These are phyloP conservation scores for Himantopus leucocephalus DNA, from an alignment of 2,113 vertebrate species.

Conservation along the genomic window DNA sequence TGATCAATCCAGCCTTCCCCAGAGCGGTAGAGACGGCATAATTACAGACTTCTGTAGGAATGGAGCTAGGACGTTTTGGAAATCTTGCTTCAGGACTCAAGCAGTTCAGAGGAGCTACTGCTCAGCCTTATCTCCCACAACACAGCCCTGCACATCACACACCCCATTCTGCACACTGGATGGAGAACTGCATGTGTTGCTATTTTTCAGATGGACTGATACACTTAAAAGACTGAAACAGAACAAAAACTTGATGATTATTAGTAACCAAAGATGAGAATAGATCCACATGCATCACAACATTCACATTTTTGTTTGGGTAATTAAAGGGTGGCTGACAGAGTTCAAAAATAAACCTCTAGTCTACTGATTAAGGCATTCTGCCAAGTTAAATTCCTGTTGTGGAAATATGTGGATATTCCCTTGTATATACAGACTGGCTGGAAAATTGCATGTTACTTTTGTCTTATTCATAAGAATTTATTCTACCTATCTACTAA, in stretches of 20 bases:
- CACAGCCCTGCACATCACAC: not conserved
- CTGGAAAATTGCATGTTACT: not conserved
- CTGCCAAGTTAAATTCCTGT: not conserved
- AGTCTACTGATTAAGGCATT: not conserved
- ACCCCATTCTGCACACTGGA: fast-evolving
- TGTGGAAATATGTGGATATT: not conserved
- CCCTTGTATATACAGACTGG: not conserved
- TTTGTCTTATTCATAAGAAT: not conserved
- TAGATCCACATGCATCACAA: not conserved
- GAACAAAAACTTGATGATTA: not conserved
- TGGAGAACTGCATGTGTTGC: not conserved
- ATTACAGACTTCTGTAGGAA: not conserved
- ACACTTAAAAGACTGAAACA: not conserved
- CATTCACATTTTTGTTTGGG: not conserved
- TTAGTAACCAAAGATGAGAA: not conserved
- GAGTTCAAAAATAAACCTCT: not conserved
- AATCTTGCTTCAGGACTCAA: not conserved
- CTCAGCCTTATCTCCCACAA: not conserved
- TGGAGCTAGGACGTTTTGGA: not conserved
- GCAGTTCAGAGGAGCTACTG: not conserved
- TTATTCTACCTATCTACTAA: not conserved
- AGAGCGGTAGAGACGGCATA: not conserved
- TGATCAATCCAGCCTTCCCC: not conserved
- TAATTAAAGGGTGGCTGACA: not conserved
- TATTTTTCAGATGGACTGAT: not conserved